Base-by-base conservation (phyloP, 2,797 vertebrate genomes). In the Rhadinocentrus ornatus region DNA sequence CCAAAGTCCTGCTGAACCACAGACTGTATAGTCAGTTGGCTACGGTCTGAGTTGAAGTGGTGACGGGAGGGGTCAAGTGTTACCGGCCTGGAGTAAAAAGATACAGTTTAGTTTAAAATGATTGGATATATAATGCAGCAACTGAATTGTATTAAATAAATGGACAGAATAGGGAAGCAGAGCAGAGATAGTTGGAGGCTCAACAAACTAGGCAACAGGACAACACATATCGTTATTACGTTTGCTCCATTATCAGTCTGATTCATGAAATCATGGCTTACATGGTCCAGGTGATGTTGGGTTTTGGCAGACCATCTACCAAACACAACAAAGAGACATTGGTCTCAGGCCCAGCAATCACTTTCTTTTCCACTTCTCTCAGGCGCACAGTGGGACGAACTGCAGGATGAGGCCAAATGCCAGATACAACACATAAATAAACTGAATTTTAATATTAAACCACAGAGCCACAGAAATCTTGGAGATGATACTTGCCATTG, bases 11-110 rank as follows among this genome's bases (percentile, higher is more conserved):
- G 64, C 75, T 85, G 87, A 35, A 55, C 56, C 8, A 95, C 92
- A 20, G 87, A 87, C 6, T 11, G 78, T 50, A 95, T 92, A 7
- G 46, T 91, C 80, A 95, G 62, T 69, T 90, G 66, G 52, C 94
- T 95, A 62, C 68, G 78, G 85, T 95, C 94, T 0, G 94, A 93
- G 89, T 95, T 95, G 77, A 90, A 94, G 7, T 69, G 66, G 74
- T 93, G 92, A 31, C n/a, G 93, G 27, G 80, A 81, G 1, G 77
- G 58, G 64, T 94, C 88, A 46, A 69, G 81, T 0, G 8, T 0
- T 0, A 53, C 2, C 0, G 94, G 94, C 64, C 95, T 95, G 39
- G 3, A 60, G 27, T 7, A 10, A 32, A 80, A 37, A 61, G 64
- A 46, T 22, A 18, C 7, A 60, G 8, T 32, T n/a, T n/a, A n/a